These are phyloP conservation scores for Myrmecobius fasciatus DNA, from an alignment of 2,113 vertebrate genomes.

Conservation along the genomic window DNA sequence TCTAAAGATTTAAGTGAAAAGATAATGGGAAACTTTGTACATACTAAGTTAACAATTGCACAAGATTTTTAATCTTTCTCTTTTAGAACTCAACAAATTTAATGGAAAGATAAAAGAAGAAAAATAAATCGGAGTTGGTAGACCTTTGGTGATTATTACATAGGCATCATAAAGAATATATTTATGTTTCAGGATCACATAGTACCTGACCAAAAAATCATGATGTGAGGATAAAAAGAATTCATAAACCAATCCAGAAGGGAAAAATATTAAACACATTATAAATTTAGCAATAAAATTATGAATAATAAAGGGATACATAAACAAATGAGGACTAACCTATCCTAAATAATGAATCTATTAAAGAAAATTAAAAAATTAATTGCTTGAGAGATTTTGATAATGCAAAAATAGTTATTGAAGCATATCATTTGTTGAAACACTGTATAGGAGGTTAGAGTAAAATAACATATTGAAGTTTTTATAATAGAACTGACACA, in stretches of 20 bases:
- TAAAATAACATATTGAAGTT: background rate
- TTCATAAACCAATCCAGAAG: background rate
- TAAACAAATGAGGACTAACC: background rate
- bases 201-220: background rate
- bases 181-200: background rate
- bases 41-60: background rate
- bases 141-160: background rate
- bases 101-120: background rate
- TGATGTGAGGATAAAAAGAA: background rate
- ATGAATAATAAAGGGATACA: background rate
- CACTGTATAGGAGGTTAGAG: background rate
- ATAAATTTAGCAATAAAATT: background rate
- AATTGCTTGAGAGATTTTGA: background rate
- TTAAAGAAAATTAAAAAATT: background rate
- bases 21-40: background rate
- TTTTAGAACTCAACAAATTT: background rate
- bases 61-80: background rate
- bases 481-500: background rate
- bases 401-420: background rate
- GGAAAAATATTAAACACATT: background rate
- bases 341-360: background rate
- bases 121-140: background rate
- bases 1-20: background rate
- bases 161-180: background rate
- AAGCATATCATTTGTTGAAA: background rate